These are phyloP conservation scores for Ceyx margarethae DNA, from an alignment of 2,113 vertebrate species.

Conservation along the genomic window DNA sequence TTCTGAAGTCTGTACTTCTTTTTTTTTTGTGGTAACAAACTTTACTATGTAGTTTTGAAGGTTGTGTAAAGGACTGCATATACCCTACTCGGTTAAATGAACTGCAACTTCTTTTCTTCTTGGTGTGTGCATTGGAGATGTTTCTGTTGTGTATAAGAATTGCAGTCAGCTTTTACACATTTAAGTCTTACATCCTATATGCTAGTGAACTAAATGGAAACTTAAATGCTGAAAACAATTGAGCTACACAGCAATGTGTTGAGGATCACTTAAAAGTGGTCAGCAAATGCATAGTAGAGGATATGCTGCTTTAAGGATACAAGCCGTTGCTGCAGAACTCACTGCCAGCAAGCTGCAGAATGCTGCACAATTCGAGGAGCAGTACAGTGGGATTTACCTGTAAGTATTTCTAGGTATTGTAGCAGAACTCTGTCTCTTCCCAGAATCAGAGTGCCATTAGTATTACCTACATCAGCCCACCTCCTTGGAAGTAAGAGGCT, in stretches of 20 bases:
- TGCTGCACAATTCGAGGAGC: not conserved
- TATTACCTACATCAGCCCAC: not conserved
- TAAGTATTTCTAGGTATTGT: not conserved
- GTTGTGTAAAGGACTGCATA: not conserved
- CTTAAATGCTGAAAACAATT: not conserved
- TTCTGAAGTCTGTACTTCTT: not conserved
- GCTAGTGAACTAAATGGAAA: not conserved
- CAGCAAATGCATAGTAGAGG: not conserved
- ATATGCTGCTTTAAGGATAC: not conserved
- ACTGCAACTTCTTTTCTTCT: not conserved
- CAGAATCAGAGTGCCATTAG: not conserved
- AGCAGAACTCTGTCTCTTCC: not conserved
- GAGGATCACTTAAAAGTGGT: not conserved
- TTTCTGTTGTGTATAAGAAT: not conserved
- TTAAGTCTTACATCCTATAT: not conserved
- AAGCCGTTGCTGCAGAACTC: not conserved
- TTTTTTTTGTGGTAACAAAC: not conserved
- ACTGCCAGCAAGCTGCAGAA: not conserved
- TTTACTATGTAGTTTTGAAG: not conserved
- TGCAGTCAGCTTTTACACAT: not conserved
- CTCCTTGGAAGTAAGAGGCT: not conserved
- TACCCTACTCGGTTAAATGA: not conserved
- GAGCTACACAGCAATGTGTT: not conserved
- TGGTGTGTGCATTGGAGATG: not conserved
- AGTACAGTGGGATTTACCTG: not conserved